Base-by-base conservation (phyloP, 53 echinoderm and acorn worm genomes). In the Mesocentrotus franciscanus region DNA sequence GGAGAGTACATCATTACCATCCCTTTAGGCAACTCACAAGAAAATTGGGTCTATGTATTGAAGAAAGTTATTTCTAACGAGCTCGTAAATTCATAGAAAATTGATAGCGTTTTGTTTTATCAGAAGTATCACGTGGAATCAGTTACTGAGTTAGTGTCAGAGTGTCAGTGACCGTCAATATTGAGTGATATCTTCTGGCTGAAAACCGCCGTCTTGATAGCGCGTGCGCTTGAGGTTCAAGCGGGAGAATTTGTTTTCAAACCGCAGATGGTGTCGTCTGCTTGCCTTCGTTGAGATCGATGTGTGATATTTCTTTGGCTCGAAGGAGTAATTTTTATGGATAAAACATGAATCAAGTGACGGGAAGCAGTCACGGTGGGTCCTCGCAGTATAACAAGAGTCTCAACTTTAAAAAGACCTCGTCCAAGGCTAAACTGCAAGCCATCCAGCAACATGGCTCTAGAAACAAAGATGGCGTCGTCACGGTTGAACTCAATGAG, bases 301-400 rank as follows among this genome's bases (percentile, higher is more conserved):
- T 4, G 91, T 30, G 35, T 68, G 91, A 90, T 6, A 17, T 90
- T 91, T 85, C 13, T 64, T 91, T 24, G 34, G 66, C 35, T 30
- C 39, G 68, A 34, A 36, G 18, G 34, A 34, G 20, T 62, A 5
- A 5, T 22, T 62, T 66, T 64, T 92, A 1, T n/a, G 9, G n/a
- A 56, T 24, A 68, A 94, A 85, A 8, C 71, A 94, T 94, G 95
- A 94, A 94, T 85, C 95, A 94, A 26, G 95, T 94, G n/a, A 94
- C 95, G 24, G 95, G 95, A 85, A 94, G 95, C 62, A 85, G 85
- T 27, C 95, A 94, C 71, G 95, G 94, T 0, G 83, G 62, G 22
- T n/a, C n/a, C n/a, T n/a, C n/a, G n/a, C 39, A 33, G 22, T 78
- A 18, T 71, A 49, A 94, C 94, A 94, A 94, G 72, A 87, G 56